Evolutionary conservation across 2,113 vertebrate species (phyloP), one percentile per base, ranked within the genome.

Genomic region (Chamaetylas fuelleborni): DNA sequence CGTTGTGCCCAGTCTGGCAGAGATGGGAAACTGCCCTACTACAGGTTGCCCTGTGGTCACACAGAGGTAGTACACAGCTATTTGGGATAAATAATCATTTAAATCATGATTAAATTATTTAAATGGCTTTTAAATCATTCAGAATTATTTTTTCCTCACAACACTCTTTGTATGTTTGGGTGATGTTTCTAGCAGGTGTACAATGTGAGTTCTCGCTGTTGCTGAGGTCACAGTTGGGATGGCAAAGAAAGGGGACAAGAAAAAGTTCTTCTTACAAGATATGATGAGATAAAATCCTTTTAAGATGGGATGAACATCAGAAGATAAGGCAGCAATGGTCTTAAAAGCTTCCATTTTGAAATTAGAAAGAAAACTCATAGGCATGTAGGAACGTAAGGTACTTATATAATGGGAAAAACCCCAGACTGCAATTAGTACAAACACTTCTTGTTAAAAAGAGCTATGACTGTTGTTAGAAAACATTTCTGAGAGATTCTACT

Each of bases 1-100:
- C 0, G 0, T 33, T 45, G 23, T 5, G 1, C n/a, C 18, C 4
- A 3, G 20, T 38, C 28, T 36, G n/a, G 4, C 22, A 74, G 62
- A 67, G 56, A 54, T 2, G 5, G 20, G 54, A 85, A 53, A 69
- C 4, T 20, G 40, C 13, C 53, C 23, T 34, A 14, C 20, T 23
- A 45, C 4, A 5, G 40, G 18, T 24, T 71, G 36, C 4, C 45
- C 17, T 38, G 23, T 51, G 18, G 18, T 76, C 38, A 67, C 0
- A 0, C 19, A 88, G 53, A 72, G 36, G 43, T 29, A 67, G 6
- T 23, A 11, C 3, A 1, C 2, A 2, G 34, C 24, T 70, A 15
- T 40, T 89, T 62, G 18, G 5, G 15, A 29, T 50, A 50, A 50
- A 25, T 50, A 50, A 50, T 25, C 11, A 11, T 47, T 47, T 47